Evolutionary conservation across 2,888 invertebrate genomes (phyloP).

Genomic region (Eumacrocentrus americanus): DNA sequence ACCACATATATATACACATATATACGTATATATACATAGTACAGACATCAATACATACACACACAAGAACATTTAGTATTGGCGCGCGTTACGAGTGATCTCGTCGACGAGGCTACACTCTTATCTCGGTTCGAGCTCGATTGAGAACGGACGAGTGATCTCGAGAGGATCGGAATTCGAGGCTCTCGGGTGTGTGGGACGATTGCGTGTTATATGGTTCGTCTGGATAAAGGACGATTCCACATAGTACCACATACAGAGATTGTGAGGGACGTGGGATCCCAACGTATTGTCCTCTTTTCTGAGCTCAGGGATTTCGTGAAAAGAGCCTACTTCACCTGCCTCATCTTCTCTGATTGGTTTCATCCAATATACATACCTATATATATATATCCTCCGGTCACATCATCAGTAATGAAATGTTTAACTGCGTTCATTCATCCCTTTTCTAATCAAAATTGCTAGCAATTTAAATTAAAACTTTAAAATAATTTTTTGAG

Average conservation of each 20-base stretch:
- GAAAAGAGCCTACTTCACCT: conserved; percentile 12
- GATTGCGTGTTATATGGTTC: conserved; percentile 22
- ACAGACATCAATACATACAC: too few species aligned
- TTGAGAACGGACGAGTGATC: conserved; percentile 24
- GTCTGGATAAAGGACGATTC: conserved; percentile 24
- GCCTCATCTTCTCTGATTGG: not conserved
- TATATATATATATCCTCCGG: not conserved
- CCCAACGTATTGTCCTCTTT: conserved; percentile 21
- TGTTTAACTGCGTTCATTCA: too few species aligned
- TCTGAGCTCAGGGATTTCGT: conserved; percentile 20
- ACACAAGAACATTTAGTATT: conserved; percentile 7
- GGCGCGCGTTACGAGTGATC: conserved; percentile 9
- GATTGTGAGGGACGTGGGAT: conserved; percentile 23
- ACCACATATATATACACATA: not conserved
- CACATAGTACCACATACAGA: conserved; percentile 3
- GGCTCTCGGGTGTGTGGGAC: conserved; percentile 8
- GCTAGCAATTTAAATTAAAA: too few species aligned
- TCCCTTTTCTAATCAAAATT: too few species aligned
- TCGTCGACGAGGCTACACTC: conserved; percentile 17
- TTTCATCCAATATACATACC: not conserved
- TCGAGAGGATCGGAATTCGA: conserved; percentile 25
- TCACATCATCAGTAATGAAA: too few species aligned
- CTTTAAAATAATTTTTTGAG: too few species aligned
- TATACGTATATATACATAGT: not conserved
- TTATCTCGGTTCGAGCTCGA: conserved; percentile 26